These are phyloP conservation scores for Lagria hirta DNA, from an alignment of 2,888 invertebrate genomes.

Conservation along the genomic window DNA sequence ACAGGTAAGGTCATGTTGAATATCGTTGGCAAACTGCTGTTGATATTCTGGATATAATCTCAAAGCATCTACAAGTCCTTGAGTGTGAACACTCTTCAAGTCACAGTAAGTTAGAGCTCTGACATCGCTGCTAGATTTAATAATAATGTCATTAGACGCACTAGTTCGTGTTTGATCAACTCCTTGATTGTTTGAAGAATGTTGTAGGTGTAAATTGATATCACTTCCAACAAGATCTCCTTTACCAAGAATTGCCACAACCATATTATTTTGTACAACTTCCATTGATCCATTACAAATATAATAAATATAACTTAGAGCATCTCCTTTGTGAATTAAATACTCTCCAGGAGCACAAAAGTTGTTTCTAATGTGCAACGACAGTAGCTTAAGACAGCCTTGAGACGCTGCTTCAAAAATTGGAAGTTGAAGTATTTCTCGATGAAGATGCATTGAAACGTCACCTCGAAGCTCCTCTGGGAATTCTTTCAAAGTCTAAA, in stretches of 20 bases:
- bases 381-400: slow-evolving; percentile 89
- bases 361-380: slow-evolving; percentile 89
- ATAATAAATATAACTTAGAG: slow-evolving; percentile 90
- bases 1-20: slow-evolving; percentile 92
- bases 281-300: slow-evolving; percentile 98
- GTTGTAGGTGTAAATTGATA: slow-evolving; percentile 76
- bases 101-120: slow-evolving; percentile 94
- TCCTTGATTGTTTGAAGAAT: slow-evolving; percentile 62
- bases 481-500: slow-evolving; percentile 94
- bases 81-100: slow-evolving; percentile 90
- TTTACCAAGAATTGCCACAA: slow-evolving; percentile 96
- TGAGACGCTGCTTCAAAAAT: slow-evolving; percentile 94
- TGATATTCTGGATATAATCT: slow-evolving; percentile 92
- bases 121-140: slow-evolving; percentile 93
- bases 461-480: slow-evolving; percentile 95
- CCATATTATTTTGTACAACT: slow-evolving; percentile 94
- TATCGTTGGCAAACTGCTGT: slow-evolving; percentile 90
- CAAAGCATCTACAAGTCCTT: slow-evolving; percentile 85
- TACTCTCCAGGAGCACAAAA: slow-evolving; percentile 97
- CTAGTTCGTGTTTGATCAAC: slow-evolving; percentile 58
- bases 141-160: slow-evolving; percentile 69
- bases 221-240: slow-evolving; percentile 94
- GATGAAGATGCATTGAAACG: slow-evolving; percentile 92
- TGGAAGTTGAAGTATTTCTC: slow-evolving; percentile 90
- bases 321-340: slow-evolving; percentile 92